Percentiles rank a stretch among this genome's conserved stretches.
Evolutionary conservation across 2,113 vertebrate species (phyloP).

Genomic region (Cygnus atratus): DNA sequence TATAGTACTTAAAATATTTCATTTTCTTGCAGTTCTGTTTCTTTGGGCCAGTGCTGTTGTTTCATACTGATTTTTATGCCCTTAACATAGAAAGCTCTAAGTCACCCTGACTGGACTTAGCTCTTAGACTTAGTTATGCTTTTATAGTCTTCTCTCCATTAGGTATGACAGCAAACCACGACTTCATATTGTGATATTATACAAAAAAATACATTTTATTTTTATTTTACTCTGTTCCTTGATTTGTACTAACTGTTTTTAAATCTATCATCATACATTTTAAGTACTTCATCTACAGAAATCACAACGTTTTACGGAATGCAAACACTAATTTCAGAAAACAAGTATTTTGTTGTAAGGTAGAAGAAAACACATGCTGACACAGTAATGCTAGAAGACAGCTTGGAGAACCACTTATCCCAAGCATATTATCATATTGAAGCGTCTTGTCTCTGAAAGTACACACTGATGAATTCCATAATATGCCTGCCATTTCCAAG

Average conservation of each 20-base stretch:
- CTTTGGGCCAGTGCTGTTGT: neutral
- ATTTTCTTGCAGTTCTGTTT: neutral
- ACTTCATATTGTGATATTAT: neutral
- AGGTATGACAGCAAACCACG: neutral
- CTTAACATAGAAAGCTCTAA: neutral
- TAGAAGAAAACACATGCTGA: neutral
- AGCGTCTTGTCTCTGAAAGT: neutral
- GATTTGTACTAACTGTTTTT: neutral
- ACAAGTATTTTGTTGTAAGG: neutral
- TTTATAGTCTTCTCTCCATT: neutral
- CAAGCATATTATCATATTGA: neutral
- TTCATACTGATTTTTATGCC: neutral
- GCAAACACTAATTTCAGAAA: neutral
- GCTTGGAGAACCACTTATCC: neutral
- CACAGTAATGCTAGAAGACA: neutral
- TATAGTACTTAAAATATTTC: neutral
- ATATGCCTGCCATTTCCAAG: neutral
- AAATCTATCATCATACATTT: neutral
- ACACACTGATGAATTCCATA: neutral
- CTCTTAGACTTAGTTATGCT: neutral
- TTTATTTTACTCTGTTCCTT: neutral
- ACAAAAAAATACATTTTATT: neutral
- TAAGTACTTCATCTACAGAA: neutral
- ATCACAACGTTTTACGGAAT: neutral
- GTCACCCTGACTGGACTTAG: neutral